A percentile compares a stretch with the other conserved stretches of the same genome.
Conservation (phyloP, 2,888 invertebrate genomes). For the Heliconius hortense region DNA sequence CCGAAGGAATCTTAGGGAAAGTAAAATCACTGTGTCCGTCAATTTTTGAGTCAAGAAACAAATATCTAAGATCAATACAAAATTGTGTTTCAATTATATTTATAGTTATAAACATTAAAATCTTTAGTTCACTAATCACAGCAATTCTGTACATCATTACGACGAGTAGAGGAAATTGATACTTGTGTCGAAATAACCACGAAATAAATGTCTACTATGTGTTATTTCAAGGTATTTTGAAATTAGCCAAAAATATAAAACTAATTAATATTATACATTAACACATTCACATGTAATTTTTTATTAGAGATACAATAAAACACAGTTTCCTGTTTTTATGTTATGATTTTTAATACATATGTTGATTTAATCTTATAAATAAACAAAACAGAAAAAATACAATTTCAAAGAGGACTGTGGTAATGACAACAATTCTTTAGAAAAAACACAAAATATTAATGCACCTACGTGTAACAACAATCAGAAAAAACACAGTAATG, state of each 20-base stretch:
- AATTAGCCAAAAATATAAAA: background rate
- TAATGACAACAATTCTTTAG: background rate
- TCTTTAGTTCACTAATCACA: background rate
- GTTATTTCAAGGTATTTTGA: background rate
- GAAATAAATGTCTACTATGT: background rate
- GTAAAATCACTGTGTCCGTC: too few species aligned
- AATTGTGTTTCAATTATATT: background rate
- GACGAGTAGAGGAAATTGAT: background rate
- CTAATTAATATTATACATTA: background rate
- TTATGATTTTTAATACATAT: background rate
- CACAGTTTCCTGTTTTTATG: background rate
- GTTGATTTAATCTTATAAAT: background rate
- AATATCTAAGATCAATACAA: too few species aligned
- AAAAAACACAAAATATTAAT: background rate
- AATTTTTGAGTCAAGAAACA: too few species aligned
- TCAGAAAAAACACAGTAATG: background rate
- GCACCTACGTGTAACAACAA: background rate
- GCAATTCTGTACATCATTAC: background rate
- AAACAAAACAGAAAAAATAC: conserved; percentile 1
- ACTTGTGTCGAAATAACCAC: background rate
- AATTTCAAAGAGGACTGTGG: background rate
- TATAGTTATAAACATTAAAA: background rate
- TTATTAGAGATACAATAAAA: background rate
- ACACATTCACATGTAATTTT: background rate
- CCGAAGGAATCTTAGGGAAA: too few species aligned